Conservation (phyloP, 2,888 invertebrate genomes). For the Lissocephala sabroskyi region DNA sequence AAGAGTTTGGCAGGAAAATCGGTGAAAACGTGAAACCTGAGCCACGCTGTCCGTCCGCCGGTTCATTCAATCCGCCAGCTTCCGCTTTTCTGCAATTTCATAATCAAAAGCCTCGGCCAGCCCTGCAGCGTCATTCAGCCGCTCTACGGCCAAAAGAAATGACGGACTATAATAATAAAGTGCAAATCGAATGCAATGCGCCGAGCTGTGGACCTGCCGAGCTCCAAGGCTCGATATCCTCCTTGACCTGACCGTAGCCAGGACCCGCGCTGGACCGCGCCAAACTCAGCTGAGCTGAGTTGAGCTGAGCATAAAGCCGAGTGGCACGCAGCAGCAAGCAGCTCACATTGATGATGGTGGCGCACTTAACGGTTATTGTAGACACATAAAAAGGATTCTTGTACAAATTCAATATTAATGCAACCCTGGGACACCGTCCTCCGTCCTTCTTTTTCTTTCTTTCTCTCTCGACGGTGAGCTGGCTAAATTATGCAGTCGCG, state of each 20-base stretch:
- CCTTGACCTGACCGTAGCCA: too few species aligned
- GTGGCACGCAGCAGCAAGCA: constrained; percentile 39
- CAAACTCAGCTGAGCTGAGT: constrained; percentile 8
- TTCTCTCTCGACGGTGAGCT: too few species aligned
- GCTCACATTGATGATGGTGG: neutral
- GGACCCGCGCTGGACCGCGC: too few species aligned
- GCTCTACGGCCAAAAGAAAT: constrained; percentile 26
- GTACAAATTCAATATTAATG: constrained; percentile 64
- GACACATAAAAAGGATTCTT: constrained; percentile 59
- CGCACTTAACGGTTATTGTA: constrained; percentile 54
- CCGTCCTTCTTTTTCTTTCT: too few species aligned
- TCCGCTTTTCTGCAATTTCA: constrained; percentile 53
- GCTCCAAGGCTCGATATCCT: too few species aligned
- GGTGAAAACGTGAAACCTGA: too few species aligned
- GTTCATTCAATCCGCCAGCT: too few species aligned
- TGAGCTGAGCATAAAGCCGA: constrained; percentile 40
- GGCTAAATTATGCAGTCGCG: constrained; percentile 49
- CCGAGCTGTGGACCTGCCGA: too few species aligned
- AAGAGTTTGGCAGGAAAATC: neutral
- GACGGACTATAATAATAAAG: constrained; percentile 44
- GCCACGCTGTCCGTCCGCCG: too few species aligned
- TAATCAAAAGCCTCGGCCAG: constrained; percentile 45
- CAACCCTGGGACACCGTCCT: constrained; percentile 14
- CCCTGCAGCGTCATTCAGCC: neutral
- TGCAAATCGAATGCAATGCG: constrained; percentile 39